Evolutionary conservation across 2,113 vertebrate genomes (phyloP).

Genomic region (Megaleporinus macrocephalus): DNA sequence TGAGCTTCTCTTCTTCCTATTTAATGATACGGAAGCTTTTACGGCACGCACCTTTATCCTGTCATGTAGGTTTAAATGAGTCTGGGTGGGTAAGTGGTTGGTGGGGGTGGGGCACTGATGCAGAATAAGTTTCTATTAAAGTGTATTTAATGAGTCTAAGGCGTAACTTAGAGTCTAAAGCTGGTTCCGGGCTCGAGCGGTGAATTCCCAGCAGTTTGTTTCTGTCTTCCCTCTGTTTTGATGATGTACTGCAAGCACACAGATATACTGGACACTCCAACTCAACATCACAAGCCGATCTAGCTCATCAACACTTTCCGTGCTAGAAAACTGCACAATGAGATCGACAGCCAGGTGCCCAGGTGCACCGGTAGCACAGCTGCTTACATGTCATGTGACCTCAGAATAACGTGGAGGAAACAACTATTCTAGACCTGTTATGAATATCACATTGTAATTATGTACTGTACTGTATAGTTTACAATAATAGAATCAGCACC

Average conservation of each 20-base stretch:
- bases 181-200: neutral
- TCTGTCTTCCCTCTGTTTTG: too few species aligned
- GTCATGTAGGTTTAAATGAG: neutral
- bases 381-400: slow-evolving; percentile 14
- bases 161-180: neutral
- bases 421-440: neutral
- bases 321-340: neutral
- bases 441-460: slow-evolving; percentile 44
- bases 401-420: slow-evolving; percentile 46
- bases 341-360: neutral
- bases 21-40: neutral
- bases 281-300: neutral
- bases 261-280: neutral
- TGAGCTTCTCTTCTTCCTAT: slow-evolving; percentile 11
- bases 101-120: neutral
- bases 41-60: neutral
- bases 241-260: neutral
- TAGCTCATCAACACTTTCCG: too few species aligned
- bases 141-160: neutral
- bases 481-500: slow-evolving; percentile 15
- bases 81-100: neutral
- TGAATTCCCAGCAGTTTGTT: too few species aligned
- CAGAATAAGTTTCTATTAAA: neutral
- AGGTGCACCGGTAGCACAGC: slow-evolving; percentile 3
- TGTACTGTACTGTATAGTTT: slow-evolving; percentile 47